Conservation (phyloP, 2,888 invertebrate species). For the Parnassius apollo region DNA sequence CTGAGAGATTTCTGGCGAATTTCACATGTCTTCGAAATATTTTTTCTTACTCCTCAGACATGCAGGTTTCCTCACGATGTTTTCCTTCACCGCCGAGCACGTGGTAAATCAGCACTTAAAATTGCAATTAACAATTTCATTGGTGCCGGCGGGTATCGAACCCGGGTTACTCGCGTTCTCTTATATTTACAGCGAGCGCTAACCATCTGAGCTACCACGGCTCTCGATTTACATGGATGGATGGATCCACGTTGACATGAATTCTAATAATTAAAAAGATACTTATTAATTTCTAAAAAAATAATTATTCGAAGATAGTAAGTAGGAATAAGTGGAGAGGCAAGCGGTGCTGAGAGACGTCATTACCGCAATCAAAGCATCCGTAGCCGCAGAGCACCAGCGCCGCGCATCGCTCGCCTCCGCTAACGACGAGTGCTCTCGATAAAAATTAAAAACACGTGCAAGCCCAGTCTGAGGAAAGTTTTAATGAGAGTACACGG, state of each 20-base stretch:
- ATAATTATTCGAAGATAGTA: slow-evolving; percentile 73
- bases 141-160: no score
- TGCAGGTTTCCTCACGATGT: no score
- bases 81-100: no score
- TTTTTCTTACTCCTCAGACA: no score
- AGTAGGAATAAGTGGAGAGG: slow-evolving; percentile 59
- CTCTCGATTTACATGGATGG: no score
- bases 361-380: slow-evolving; percentile 80
- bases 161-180: no score
- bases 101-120: no score
- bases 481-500: slow-evolving; percentile 79
- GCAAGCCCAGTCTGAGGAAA: slow-evolving; percentile 79
- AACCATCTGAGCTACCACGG: no score
- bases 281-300: slow-evolving; percentile 65
- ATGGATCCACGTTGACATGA: slow-evolving; percentile 10
- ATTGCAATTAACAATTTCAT: no score
- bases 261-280: slow-evolving; percentile 53
- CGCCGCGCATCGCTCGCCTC: slow-evolving; percentile 37
- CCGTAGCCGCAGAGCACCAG: slow-evolving; percentile 57
- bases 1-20: no score
- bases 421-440: slow-evolving; percentile 78
- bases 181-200: no score
- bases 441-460: slow-evolving; percentile 82
- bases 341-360: slow-evolving; percentile 57
- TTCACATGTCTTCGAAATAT: no score